Conservation (phyloP, 2,888 invertebrate species). For the Teinopalpus imperialis region DNA sequence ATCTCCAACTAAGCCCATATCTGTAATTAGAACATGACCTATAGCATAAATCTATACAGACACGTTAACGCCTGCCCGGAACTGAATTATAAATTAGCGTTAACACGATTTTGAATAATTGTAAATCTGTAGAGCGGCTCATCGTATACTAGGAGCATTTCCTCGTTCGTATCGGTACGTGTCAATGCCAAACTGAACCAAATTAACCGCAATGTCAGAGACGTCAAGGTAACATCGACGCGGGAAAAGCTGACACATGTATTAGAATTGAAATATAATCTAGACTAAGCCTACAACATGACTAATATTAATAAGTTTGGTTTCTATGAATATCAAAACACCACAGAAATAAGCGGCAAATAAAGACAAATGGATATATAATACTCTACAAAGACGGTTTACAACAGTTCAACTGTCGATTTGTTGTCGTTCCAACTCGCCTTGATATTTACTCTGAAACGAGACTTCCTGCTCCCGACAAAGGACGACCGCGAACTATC, state of each 20-base stretch:
- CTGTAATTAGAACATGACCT: conserved; percentile 15
- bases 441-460: conserved; percentile 70
- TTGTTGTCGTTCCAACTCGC: conserved; percentile 44
- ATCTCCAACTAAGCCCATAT: background rate
- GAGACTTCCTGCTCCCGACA: conserved; percentile 65
- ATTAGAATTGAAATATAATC: background rate
- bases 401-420: conserved; percentile 50
- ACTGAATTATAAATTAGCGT: conserved; percentile 22
- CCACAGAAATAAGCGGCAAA: background rate
- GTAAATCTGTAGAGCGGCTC: conserved; percentile 37
- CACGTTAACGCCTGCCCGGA: conserved; percentile 16
- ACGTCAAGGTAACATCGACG: conserved; percentile 58
- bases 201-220: conserved; percentile 72
- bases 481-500: conserved; percentile 50
- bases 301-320: too few relatives aligned
- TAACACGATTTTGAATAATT: conserved; percentile 29
- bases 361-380: conserved; percentile 19
- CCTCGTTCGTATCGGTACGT: conserved; percentile 69
- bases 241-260: conserved; percentile 47
- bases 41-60: conserved; percentile 15
- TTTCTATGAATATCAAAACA: too few relatives aligned
- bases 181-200: conserved; percentile 70
- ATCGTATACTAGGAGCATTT: conserved; percentile 53
- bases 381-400: conserved; percentile 34
- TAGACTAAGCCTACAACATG: background rate